These are phyloP conservation scores for Caenorhabditis uteleia DNA, from an alignment of 2,888 invertebrate genomes.

Conservation along the genomic window DNA sequence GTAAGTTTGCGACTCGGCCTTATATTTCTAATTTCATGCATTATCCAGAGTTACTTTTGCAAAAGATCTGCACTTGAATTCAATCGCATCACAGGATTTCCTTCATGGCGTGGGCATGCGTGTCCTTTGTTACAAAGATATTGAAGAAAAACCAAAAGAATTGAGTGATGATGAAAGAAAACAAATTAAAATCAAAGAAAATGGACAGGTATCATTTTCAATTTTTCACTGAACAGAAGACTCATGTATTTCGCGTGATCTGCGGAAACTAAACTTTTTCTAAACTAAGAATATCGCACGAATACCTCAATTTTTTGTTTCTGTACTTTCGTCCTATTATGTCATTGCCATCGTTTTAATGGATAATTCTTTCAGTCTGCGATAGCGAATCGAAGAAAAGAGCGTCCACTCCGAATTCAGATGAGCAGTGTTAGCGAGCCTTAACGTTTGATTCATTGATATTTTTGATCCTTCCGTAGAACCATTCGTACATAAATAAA, in stretches of 20 bases:
- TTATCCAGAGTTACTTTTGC: conserved; percentile 19
- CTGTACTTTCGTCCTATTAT: too few species aligned
- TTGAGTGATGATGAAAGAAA: conserved; percentile 59
- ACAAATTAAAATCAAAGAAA: conserved; percentile 52
- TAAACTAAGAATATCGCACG: too few species aligned
- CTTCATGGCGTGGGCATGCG: conserved; percentile 24
- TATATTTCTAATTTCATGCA: background rate
- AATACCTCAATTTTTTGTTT: too few species aligned
- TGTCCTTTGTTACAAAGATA: conserved; percentile 53
- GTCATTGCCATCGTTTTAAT: too few species aligned
- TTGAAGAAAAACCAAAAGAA: conserved; percentile 42
- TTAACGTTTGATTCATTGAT: conserved; percentile 7
- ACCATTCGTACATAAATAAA: too few species aligned
- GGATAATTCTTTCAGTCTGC: conserved; percentile 13
- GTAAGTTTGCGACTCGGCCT: conserved; percentile 10
- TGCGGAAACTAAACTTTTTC: background rate
- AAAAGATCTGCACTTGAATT: conserved; percentile 2
- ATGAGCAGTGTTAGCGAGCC: conserved; percentile 58
- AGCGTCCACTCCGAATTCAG: conserved; percentile 62
- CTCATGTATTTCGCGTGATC: background rate
- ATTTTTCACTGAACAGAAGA: too few species aligned
- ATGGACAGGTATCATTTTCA: conserved; percentile 16
- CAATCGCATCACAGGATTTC: background rate
- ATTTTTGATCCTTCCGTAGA: conserved; percentile 4
- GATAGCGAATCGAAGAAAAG: conserved; percentile 37